Evolutionary conservation across 2,797 vertebrate genomes (phyloP), one percentile per base, ranked within the genome.

Genomic region (Odontamblyopus rebecca): DNA sequence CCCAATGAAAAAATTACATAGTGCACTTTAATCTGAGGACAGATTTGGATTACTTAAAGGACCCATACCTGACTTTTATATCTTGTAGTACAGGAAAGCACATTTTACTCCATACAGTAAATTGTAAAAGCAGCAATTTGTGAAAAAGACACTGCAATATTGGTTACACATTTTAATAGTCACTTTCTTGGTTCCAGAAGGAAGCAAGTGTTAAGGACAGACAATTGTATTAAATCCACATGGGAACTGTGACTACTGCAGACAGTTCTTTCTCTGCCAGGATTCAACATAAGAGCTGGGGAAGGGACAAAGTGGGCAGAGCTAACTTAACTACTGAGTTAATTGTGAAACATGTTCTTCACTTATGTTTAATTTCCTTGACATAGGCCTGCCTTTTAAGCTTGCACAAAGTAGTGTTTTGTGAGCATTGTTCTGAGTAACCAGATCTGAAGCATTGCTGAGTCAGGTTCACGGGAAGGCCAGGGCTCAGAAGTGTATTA

Each of bases 401-500:
- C 64, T 51, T 53, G 50, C 51, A 72, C 44, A 71, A 29, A 50
- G 50, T n/a, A 72, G 82, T 29, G 26, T 63, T 50, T 69, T n/a
- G 13, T 56, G 26, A 13, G 13, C 32, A 69, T 84, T 67, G 23
- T 32, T 72, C 32, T 54, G 63, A 74, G 68, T 71, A 57, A 61
- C 70, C 72, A 61, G 72, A 77, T 74, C 35, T 38, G 51, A 75
- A 73, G 71, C 77, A 30, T 41, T 41, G 6, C 74, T 74, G 68
- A 83, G 70, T 70, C 54, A n/a, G 32, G 82, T 77, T 87, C 82
- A 81, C 70, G 73, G 73, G 67, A 77, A 77, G 88, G 79, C 86
- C 79, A 79, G 15, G 60, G 62, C 38, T 74, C 53, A 76, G 73
- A 80, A 86, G 81, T 59, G 8, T 74, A 67, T 81, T 80, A 72